phyloP scores from a whole-genome alignment of 2,888 invertebrate genomes.

The Nephrotoma appendiculata region DNA sequence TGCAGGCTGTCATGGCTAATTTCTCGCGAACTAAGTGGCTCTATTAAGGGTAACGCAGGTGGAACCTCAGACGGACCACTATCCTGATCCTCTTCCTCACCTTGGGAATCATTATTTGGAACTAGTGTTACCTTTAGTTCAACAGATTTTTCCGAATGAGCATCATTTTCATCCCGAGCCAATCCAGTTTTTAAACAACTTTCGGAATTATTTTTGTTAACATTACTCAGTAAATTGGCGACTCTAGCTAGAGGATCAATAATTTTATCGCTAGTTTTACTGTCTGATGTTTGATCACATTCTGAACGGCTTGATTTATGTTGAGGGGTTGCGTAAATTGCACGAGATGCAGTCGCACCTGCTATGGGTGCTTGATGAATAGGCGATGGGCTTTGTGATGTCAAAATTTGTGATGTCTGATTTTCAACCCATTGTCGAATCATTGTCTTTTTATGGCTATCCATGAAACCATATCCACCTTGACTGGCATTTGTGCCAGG shows the following conservation, averaged over 20 bases:
- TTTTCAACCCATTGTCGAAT: constrained; percentile 88
- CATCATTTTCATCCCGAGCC: constrained; percentile 24
- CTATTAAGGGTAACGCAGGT: constrained; percentile 65
- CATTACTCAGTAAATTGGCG: constrained; percentile 34
- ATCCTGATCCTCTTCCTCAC: constrained; percentile 59
- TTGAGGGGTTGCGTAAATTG: constrained; percentile 18
- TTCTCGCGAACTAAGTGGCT: constrained; percentile 64
- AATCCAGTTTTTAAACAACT: constrained; percentile 10
- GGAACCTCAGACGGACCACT: constrained; percentile 71
- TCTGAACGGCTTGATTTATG: constrained; percentile 38
- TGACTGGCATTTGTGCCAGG: constrained; percentile 16
- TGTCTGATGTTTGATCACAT: constrained; percentile 28
- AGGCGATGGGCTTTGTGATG: constrained; percentile 45
- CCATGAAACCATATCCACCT: constrained; percentile 74
- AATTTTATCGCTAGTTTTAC: constrained; percentile 37
- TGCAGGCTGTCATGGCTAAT: constrained; percentile 73
- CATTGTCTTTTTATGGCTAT: constrained; percentile 84
- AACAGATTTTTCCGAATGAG: constrained; percentile 25
- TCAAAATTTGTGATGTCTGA: constrained; percentile 65
- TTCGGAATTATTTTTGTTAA: constrained; percentile 10
- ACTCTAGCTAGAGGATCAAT: constrained; percentile 44
- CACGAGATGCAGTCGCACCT: neutral
- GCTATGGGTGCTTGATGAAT: constrained; percentile 14
- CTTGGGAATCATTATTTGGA: constrained; percentile 21
- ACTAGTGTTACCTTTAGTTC: constrained; percentile 16